Conservation (phyloP, 2,888 invertebrate species). For the Lomographa bimaculata region DNA sequence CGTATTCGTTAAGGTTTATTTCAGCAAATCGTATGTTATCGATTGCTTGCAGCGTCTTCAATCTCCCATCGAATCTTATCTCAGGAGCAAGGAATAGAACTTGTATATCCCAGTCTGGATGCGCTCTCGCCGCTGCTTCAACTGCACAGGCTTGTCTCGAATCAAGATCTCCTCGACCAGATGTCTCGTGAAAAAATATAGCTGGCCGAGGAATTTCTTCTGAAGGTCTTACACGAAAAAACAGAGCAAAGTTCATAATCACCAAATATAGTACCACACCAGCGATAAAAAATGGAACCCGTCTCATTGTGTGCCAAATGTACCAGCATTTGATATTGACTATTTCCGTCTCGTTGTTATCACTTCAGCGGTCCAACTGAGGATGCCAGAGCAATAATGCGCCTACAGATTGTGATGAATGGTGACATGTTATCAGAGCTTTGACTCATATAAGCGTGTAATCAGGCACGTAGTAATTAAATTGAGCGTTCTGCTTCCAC, state of each 20-base stretch:
- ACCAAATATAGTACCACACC: neutral
- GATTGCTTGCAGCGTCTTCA: conserved; percentile 45
- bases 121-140: conserved; percentile 35
- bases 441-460: no score
- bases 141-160: conserved; percentile 38
- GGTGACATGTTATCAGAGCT: no score
- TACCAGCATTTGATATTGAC: no score
- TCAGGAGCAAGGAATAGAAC: conserved; percentile 46
- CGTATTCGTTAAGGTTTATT: conserved; percentile 76
- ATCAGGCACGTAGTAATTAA: no score
- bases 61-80: conserved; percentile 1
- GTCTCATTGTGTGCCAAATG: no score
- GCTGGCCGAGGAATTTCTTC: no score
- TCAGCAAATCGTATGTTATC: conserved; percentile 77
- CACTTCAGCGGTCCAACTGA: neutral
- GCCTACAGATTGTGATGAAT: no score
- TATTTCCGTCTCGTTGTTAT: neutral
- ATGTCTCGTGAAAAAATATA: conserved; percentile 87
- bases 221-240: no score
- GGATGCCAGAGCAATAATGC: neutral
- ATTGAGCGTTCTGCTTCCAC: no score
- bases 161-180: conserved; percentile 76
- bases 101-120: conserved; percentile 64
- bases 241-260: no score
- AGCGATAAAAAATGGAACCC: neutral